Conservation (phyloP, 1,140 invertebrate species). For the Bombus superbus region DNA sequence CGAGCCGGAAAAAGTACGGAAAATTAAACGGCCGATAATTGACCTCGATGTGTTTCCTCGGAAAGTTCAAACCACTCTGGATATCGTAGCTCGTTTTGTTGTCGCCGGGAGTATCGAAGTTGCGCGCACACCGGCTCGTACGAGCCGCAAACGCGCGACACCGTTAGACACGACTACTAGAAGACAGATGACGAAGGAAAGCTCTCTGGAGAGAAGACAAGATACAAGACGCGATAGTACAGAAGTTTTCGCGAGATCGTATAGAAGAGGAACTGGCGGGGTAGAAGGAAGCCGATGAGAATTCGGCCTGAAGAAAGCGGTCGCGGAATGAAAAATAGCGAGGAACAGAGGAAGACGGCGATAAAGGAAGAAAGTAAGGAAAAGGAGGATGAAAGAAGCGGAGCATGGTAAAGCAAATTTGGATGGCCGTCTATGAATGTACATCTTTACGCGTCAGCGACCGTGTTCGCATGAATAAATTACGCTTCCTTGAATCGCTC, state of each 20-base stretch:
- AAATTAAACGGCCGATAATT: constrained; percentile 27
- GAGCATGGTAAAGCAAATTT: constrained; percentile 56
- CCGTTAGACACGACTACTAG: constrained; percentile 45
- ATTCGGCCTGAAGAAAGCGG: constrained; percentile 33
- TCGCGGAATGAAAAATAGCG: neutral
- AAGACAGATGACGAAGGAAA: constrained; percentile 51
- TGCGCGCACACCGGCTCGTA: neutral
- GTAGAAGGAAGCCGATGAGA: constrained; percentile 31
- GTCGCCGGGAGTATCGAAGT: constrained; percentile 37
- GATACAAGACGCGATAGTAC: constrained; percentile 45
- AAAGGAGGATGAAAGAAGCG: constrained; percentile 22
- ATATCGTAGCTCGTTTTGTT: constrained; percentile 1
- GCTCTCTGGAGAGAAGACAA: constrained; percentile 44
- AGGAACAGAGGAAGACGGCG: neutral
- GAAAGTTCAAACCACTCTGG: neutral
- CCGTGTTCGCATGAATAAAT: constrained; percentile 24
- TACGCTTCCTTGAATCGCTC: neutral
- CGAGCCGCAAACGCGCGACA: constrained; percentile 38
- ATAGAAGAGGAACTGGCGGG: constrained; percentile 55
- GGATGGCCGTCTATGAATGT: constrained; percentile 20
- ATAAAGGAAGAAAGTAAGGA: constrained; percentile 1
- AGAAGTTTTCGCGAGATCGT: constrained; percentile 64
- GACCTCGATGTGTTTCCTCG: neutral
- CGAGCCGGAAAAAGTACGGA: neutral
- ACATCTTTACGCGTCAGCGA: constrained; percentile 12